A percentile compares a stretch with the other conserved stretches of the same genome.
Evolutionary conservation across 2,888 invertebrate species (phyloP).

Genomic region (Siphlonurus alternatus): DNA sequence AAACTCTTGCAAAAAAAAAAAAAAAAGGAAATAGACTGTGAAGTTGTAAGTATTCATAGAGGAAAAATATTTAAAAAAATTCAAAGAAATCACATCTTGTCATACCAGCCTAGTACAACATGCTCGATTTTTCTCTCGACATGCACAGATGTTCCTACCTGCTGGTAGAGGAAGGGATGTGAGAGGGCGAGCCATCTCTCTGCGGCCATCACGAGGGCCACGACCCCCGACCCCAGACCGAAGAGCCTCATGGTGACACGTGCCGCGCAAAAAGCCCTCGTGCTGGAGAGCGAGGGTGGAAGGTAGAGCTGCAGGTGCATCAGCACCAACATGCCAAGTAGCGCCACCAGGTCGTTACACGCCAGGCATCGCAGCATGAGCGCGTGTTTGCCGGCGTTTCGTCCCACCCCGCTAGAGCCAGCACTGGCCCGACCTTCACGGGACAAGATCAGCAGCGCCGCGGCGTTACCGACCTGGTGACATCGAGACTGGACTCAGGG

Average conservation of each 20-base stretch:
- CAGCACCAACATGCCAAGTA: constrained; percentile 58
- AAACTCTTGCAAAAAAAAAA: neutral
- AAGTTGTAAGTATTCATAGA: no score
- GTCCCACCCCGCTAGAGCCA: constrained; percentile 39
- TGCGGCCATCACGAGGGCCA: constrained; percentile 74
- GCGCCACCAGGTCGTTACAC: constrained; percentile 60
- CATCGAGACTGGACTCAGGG: no score
- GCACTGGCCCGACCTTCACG: constrained; percentile 20
- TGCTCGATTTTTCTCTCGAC: no score
- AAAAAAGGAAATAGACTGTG: no score
- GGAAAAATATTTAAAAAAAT: no score
- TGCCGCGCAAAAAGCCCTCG: constrained; percentile 35
- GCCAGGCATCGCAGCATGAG: constrained; percentile 62
- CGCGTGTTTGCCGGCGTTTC: constrained; percentile 58
- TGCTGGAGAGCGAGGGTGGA: constrained; percentile 13
- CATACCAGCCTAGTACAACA: no score
- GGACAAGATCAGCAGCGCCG: constrained; percentile 57
- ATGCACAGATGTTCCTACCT: constrained; percentile 52
- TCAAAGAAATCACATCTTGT: no score
- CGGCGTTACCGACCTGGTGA: constrained; percentile 46
- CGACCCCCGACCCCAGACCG: constrained; percentile 73
- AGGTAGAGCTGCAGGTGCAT: constrained; percentile 37
- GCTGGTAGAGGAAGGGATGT: constrained; percentile 72
- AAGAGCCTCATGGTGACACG: constrained; percentile 63
- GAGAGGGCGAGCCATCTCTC: constrained; percentile 78